Evolutionary conservation across 2,888 invertebrate species (phyloP).

Genomic region (Philereme transversata): DNA sequence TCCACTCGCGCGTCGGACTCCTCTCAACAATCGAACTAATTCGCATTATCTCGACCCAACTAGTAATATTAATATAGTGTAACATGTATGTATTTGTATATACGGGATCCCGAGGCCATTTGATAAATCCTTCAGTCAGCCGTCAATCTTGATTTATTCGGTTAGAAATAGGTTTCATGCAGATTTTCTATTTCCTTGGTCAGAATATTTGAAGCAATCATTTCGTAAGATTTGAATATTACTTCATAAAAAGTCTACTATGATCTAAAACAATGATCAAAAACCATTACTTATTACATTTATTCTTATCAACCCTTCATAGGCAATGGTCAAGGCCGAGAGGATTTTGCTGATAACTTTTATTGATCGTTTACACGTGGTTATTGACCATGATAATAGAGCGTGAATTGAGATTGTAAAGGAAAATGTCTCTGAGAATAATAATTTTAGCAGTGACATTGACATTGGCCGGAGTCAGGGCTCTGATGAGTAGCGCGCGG

Average conservation of each 20-base stretch:
- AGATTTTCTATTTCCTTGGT: too few species aligned
- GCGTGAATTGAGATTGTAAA: constrained; percentile 8
- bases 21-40: constrained; percentile 33
- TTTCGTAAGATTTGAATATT: too few species aligned
- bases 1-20: constrained; percentile 29
- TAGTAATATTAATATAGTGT: constrained; percentile 33
- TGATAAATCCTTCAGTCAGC: constrained; percentile 14
- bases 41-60: constrained; percentile 34
- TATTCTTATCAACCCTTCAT: constrained; percentile 12
- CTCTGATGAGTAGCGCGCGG: constrained; percentile 38
- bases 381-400: constrained; percentile 11
- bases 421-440: constrained; percentile 15
- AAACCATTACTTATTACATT: constrained; percentile 6
- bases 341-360: constrained; percentile 24
- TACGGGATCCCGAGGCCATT: constrained; percentile 20
- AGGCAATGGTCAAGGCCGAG: constrained; percentile 24
- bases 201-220: too few species aligned
- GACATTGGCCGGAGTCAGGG: constrained; percentile 62
- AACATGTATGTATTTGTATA: constrained; percentile 18
- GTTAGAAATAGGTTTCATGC: constrained; percentile 4
- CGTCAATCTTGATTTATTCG: constrained; percentile 11
- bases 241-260: too few species aligned
- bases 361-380: constrained; percentile 16
- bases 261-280: constrained; percentile 5
- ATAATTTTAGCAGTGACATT: constrained; percentile 64